Base-by-base conservation (phyloP, 2,888 invertebrate species). In the Dasypolia templi region DNA sequence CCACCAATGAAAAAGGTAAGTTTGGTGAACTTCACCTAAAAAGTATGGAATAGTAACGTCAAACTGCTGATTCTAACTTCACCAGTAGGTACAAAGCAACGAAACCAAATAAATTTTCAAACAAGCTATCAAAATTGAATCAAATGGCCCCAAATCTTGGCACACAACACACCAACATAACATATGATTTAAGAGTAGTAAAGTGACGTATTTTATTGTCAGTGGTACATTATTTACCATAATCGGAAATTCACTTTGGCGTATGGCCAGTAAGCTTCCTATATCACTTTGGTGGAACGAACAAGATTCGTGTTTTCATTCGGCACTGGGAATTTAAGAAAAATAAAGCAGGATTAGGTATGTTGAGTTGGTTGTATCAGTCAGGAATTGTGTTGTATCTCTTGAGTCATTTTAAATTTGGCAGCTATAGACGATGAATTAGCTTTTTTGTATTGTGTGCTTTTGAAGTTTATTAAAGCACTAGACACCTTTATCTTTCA, bases 211-310 rank as follows among this genome's bases (percentile, higher is more conserved):
- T 82, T 87, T 84, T 86, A 86, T 84, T 72, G 84, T 83, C 83
- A 83, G 81, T 77, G 69, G 73, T 89, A 81, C 82, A 88, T 91
- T 91, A 90, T 92, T 92, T 89, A 92, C 89, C 89, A 92, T 92
- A 92, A 93, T 92, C 92, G 92, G 90, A 93, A 93, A 92, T 91
- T 91, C 91, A 91, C 91, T 92, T 94, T 94, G 94, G 94, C 92
- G 82, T 77, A 77, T 75, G 81, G 90, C 93, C 94, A 94, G 91
- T 88, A 79, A 86, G 88, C 90, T 90, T 90, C 89, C 89, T 89
- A 89, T 79, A 86, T 82, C 79, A 85, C 88, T 89, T 69, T 53
- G 70, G 73, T 72, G 63, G 77, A 72, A 83, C 82, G 82, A 46
- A 84, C 80, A 76, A 84, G 82, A 84, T 82, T 82, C 77, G 42